Conservation (phyloP, 2,888 invertebrate species). For the Drosophila putrida region DNA sequence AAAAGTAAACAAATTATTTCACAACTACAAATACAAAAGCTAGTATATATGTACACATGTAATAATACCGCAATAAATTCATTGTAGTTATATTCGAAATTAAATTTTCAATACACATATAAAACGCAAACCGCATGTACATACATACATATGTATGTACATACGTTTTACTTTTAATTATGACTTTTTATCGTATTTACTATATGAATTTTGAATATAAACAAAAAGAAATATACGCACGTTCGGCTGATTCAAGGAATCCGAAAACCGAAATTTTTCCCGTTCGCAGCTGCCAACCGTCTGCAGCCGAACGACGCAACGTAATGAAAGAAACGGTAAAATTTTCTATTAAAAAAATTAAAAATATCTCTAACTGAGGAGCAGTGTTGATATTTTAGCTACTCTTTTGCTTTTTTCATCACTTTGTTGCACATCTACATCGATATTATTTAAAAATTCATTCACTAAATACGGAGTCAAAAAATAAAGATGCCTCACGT, state of each 20-base stretch:
- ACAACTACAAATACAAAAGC: constrained; percentile 50
- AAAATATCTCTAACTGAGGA: constrained; percentile 33
- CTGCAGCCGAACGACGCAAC: constrained; percentile 52
- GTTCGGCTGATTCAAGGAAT: constrained; percentile 57
- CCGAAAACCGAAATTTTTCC: constrained; percentile 29
- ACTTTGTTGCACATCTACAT: too few species aligned
- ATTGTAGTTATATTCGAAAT: constrained; percentile 23
- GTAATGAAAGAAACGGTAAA: constrained; percentile 63
- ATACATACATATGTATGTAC: constrained; percentile 1
- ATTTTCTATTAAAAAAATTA: constrained; percentile 6
- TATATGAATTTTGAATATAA: constrained; percentile 54
- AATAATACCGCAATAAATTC: constrained; percentile 20
- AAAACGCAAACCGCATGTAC: constrained; percentile 31
- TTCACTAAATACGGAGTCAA: too few species aligned
- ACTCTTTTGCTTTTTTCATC: too few species aligned
- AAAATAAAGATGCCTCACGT: too few species aligned
- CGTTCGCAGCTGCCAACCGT: constrained; percentile 46
- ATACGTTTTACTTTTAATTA: constrained; percentile 57
- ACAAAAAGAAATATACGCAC: constrained; percentile 58
- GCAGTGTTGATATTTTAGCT: too few species aligned
- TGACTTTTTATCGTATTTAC: constrained; percentile 56
- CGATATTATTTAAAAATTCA: too few species aligned
- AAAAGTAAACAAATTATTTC: constrained; percentile 71
- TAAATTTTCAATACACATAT: constrained; percentile 23
- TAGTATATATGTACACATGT: neutral